Base-by-base conservation (phyloP, 2,797 vertebrate species). In the Amblyraja radiata region DNA sequence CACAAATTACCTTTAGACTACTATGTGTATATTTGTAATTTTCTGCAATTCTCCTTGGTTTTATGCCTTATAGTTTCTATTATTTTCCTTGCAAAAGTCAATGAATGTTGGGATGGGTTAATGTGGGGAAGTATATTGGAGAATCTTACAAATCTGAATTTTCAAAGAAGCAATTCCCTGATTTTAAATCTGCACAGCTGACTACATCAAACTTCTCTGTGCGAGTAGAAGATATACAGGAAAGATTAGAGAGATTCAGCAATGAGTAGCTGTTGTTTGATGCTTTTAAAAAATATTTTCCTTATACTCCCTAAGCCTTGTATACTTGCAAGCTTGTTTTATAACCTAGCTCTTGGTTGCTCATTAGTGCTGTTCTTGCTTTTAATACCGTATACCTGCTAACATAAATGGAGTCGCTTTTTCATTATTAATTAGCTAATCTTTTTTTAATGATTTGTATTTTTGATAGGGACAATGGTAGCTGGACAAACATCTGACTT, bases 401-500 rank as follows among this genome's bases (percentile, higher is more conserved):
- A 61, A 84, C n/a, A 25, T 11, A n/a, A 78, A 78, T n/a, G 73
- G 71, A 73, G 16, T 13, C 2, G 32, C 76, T 18, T 32, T 78
- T 8, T 86, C 14, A 86, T 88, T 88, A 61, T 32, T n/a, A 58
- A 63, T 63, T 73, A 46, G 9, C 68, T 16, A 71, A 39, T 21
- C 13, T 71, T 68, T 74, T 93, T 32, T 79, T 21, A 73, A 16
- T 13, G 16, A 93, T 94, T 94, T 93, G 14, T 73, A 1, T 94
- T 90, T 94, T 90, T 97, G 97, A 96, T 95, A 97, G 97, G 97
- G 92, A 96, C 98, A 54, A 98, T 98, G 93, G 99, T 99, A 93
- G 98, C 98, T 76, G 97, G 98, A 93, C 97, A 99, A 96, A 99
- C 99, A 46, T 99, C 99, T 16, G 99, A 99, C 95, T 99, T 99